Conservation (phyloP, 1,140 invertebrate species). For the Latrodectus geometricus region DNA sequence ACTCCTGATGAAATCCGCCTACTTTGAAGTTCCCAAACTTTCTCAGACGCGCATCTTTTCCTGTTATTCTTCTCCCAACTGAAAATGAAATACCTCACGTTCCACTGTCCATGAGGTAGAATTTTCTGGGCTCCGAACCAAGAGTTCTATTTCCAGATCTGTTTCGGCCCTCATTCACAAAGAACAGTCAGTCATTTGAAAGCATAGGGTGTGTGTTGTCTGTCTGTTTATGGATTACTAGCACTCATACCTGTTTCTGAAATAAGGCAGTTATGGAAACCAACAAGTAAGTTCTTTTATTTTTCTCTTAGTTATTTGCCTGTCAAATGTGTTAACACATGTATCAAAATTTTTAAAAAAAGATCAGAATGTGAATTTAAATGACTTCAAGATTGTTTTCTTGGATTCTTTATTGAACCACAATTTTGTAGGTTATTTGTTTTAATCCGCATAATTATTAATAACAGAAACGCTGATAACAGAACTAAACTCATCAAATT, state of each 20-base stretch:
- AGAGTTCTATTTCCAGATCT: constrained; percentile 36
- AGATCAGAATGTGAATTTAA: too few relatives aligned
- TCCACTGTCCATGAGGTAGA: constrained; percentile 19
- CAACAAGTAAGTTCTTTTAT: constrained; percentile 9
- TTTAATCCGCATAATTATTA: too few relatives aligned
- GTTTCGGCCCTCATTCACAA: constrained; percentile 13
- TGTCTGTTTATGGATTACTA: not conserved
- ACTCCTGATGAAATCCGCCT: not conserved
- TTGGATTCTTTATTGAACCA: too few relatives aligned
- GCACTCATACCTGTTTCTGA: not conserved
- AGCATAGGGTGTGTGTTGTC: not conserved
- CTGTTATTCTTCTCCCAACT: not conserved
- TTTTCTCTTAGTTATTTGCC: too few relatives aligned
- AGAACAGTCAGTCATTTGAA: not conserved
- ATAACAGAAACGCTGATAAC: too few relatives aligned
- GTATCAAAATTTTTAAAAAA: too few relatives aligned
- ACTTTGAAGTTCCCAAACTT: not conserved
- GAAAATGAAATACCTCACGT: constrained; percentile 4
- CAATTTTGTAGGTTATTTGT: too few relatives aligned
- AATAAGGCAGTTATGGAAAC: not conserved
- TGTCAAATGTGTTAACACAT: too few relatives aligned
- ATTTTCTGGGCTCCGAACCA: constrained; percentile 15
- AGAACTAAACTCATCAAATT: too few relatives aligned
- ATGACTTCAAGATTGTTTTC: too few relatives aligned
- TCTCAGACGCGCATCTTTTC: not conserved